phyloP scores from a whole-genome alignment of 1,140 invertebrate species.

The Aricia agestis region DNA sequence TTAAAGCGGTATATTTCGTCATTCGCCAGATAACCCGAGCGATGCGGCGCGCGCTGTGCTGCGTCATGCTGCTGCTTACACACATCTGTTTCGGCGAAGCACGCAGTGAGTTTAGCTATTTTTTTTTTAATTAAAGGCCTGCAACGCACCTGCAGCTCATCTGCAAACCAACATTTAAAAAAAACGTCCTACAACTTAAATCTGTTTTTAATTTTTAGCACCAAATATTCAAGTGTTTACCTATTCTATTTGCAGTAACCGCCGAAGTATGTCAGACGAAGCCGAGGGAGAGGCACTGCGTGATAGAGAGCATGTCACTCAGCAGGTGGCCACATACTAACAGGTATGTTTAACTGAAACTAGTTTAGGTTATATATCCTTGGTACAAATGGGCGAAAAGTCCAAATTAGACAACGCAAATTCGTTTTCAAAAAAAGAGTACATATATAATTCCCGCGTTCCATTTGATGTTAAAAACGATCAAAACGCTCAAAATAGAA shows the following conservation, averaged over 20 bases:
- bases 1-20: background rate
- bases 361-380: no score
- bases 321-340: constrained; percentile 24
- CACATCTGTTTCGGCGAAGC: background rate
- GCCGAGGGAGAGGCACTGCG: background rate
- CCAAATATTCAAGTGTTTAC: background rate
- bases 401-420: no score
- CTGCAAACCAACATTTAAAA: no score
- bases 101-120: background rate
- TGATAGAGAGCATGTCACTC: constrained; percentile 24
- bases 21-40: background rate
- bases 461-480: no score
- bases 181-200: no score
- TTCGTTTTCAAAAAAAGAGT: no score
- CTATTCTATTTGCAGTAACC: background rate
- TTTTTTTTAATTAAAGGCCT: background rate
- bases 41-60: background rate
- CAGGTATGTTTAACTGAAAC: background rate
- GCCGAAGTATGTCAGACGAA: constrained; percentile 5
- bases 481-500: no score
- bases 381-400: no score
- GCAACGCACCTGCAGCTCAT: no score
- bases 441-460: no score
- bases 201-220: background rate
- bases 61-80: background rate